Conservation (phyloP, 2,113 vertebrate species). For the Rhabdornis inornatus region DNA sequence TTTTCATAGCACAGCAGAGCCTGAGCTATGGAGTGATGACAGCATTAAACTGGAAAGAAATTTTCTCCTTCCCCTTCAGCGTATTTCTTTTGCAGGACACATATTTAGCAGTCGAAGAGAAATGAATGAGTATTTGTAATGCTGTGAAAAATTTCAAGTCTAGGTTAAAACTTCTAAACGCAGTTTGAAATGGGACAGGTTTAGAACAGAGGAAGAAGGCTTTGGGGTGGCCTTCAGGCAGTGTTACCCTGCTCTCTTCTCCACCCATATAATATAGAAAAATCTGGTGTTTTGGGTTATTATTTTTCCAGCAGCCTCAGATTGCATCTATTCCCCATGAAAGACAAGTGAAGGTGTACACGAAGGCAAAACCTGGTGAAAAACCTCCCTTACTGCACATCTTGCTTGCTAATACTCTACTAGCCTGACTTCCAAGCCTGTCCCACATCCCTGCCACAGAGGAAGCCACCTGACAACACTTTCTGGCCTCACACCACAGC, state of each 20-base stretch:
- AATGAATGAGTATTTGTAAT: neutral
- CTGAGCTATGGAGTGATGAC: accelerated
- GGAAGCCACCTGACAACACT: neutral
- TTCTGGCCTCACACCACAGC: neutral
- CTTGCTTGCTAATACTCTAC: neutral
- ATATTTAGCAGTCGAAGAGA: neutral
- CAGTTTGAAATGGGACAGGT: neutral
- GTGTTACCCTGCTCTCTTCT: accelerated
- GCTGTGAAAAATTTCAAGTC: neutral
- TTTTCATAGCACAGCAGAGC: neutral
- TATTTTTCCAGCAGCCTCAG: neutral
- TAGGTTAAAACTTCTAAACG: neutral
- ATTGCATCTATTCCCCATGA: neutral
- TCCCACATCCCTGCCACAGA: neutral
- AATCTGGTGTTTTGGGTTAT: neutral
- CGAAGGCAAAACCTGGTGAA: neutral
- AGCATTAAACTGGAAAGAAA: neutral
- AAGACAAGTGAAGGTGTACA: accelerated
- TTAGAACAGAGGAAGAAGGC: neutral
- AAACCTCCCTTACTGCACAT: neutral
- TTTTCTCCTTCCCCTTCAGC: neutral
- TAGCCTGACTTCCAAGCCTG: neutral
- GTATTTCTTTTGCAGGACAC: neutral
- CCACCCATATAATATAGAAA: accelerated
- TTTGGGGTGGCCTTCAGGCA: neutral